A percentile compares a stretch with the other conserved stretches of the same genome.
Evolutionary conservation across 2,888 invertebrate species (phyloP).

Genomic region (Zhuqinia jingwanae): DNA sequence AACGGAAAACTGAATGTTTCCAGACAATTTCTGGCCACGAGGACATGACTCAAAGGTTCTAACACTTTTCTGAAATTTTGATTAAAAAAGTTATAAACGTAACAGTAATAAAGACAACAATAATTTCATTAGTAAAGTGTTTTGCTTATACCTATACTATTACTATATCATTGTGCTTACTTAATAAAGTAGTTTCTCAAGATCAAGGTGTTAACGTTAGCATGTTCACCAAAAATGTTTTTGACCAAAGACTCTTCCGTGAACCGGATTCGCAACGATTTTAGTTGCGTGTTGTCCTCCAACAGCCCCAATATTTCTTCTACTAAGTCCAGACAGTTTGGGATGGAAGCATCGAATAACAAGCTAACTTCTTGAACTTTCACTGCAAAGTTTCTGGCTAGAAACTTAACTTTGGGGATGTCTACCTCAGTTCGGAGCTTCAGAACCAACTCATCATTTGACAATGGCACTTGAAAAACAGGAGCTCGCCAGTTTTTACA

Average conservation of each 20-base stretch:
- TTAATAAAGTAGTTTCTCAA: conserved; percentile 74
- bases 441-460: conserved; percentile 69
- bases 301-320: conserved; percentile 73
- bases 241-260: conserved; percentile 74
- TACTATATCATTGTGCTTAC: conserved; percentile 62
- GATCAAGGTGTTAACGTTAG: conserved; percentile 67
- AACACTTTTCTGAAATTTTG: conserved; percentile 76
- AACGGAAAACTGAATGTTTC: conserved; percentile 78
- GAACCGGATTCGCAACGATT: conserved; percentile 73
- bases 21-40: conserved; percentile 73
- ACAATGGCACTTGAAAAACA: conserved; percentile 78
- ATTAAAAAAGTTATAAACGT: conserved; percentile 46
- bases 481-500: conserved; percentile 77
- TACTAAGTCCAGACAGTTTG: conserved; percentile 74
- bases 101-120: background rate
- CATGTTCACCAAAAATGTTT: conserved; percentile 68
- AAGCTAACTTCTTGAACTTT: conserved; percentile 75
- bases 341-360: conserved; percentile 73
- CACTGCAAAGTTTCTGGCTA: conserved; percentile 70
- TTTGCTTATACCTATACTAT: background rate
- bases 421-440: conserved; percentile 69
- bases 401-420: conserved; percentile 70
- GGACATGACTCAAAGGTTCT: conserved; percentile 73
- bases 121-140: background rate
- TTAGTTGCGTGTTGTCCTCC: conserved; percentile 74